Conservation (phyloP, 2,113 vertebrate genomes). For the Odobenus rosmarus region DNA sequence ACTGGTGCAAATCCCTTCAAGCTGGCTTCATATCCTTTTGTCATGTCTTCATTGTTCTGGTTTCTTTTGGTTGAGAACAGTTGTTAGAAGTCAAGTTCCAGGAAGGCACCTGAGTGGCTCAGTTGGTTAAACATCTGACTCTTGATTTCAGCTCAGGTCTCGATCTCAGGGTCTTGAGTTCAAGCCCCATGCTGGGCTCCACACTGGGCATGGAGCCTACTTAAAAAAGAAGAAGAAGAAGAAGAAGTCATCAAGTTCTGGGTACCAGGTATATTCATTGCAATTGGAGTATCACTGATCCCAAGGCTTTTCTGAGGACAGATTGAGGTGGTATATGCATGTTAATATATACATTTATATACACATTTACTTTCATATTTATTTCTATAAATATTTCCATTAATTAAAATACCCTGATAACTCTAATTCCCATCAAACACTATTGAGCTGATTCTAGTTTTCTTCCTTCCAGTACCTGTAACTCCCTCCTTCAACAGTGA, state of each 20-base stretch:
- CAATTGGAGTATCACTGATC: not conserved
- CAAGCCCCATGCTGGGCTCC: not conserved
- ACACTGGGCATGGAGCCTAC: not conserved
- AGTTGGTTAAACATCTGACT: not conserved
- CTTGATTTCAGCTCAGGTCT: not conserved
- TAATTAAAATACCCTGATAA: not conserved
- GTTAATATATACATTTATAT: not conserved
- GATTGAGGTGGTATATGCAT: not conserved
- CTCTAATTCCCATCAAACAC: not conserved
- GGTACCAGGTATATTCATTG: not conserved
- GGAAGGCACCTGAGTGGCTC: not conserved
- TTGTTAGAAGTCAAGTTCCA: not conserved
- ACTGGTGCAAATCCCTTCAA: not conserved
- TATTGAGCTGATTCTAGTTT: not conserved
- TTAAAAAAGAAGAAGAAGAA: not conserved
- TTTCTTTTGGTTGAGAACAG: not conserved
- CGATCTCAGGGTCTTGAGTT: not conserved
- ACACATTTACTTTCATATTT: not conserved
- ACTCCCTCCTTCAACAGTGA: not conserved
- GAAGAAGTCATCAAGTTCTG: not conserved
- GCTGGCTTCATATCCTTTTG: not conserved
- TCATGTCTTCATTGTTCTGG: not conserved
- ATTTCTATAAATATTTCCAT: not conserved
- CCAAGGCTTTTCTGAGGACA: not conserved
- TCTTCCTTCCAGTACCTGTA: not conserved